Percentiles rank a stretch among this genome's conserved stretches.
These are phyloP conservation scores for Labrus mixtus DNA, from an alignment of 2,113 vertebrate species.

Conservation along the genomic window DNA sequence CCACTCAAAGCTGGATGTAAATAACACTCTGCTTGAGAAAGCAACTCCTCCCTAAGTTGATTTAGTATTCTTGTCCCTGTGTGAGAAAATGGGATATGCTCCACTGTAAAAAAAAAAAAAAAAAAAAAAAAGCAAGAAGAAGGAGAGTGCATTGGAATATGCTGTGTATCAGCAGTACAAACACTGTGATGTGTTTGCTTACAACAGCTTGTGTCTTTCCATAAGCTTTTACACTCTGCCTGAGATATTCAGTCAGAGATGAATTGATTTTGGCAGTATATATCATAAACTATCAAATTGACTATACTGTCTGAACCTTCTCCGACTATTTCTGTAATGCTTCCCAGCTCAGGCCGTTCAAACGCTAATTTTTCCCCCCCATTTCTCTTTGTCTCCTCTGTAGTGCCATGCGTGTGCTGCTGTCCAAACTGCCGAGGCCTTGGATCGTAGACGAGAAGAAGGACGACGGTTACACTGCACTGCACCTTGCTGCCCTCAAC, in stretches of 20 bases:
- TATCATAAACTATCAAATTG: constrained; percentile 27
- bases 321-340: not conserved
- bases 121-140: not conserved
- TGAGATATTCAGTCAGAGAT: constrained; percentile 34
- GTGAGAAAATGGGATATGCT: constrained; percentile 66
- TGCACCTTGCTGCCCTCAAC: constrained; percentile 98
- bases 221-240: constrained; percentile 9
- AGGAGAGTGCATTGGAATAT: constrained; percentile 26
- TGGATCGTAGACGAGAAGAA: constrained; percentile 99
- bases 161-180: constrained; percentile 48
- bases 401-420: constrained; percentile 96
- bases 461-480: constrained; percentile 97
- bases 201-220: constrained; percentile 34
- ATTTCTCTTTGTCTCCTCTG: constrained; percentile 5
- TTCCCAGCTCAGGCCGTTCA: not conserved
- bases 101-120: constrained; percentile 41
- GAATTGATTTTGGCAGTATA: constrained; percentile 40
- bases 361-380: constrained; percentile 1
- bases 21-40: constrained; percentile 66
- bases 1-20: constrained; percentile 64
- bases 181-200: constrained; percentile 45
- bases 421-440: constrained; percentile 96
- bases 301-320: constrained; percentile 26
- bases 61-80: constrained; percentile 68
- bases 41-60: constrained; percentile 63